phyloP scores from a whole-genome alignment of 2,888 invertebrate species.

The Cheilosia vulpina region DNA sequence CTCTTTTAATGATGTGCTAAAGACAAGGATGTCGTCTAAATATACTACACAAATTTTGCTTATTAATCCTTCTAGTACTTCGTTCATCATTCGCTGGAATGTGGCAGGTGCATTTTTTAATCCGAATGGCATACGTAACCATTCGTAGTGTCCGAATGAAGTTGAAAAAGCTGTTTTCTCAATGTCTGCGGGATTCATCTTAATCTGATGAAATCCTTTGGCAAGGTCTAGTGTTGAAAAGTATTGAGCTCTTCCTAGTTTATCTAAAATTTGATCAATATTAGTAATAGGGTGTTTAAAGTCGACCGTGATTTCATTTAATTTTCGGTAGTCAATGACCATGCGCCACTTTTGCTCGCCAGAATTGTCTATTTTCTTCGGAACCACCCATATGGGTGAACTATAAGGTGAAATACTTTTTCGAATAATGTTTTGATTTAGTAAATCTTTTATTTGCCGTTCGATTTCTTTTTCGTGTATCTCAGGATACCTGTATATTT shows the following conservation, averaged over 20 bases:
- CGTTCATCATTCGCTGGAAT: constrained; percentile 55
- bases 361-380: not conserved
- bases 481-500: not conserved
- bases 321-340: not conserved
- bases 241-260: constrained; percentile 39
- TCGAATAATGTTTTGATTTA: too few relatives aligned
- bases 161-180: constrained; percentile 52
- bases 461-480: constrained; percentile 7
- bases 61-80: constrained; percentile 35
- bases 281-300: constrained; percentile 47
- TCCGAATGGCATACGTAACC: constrained; percentile 26
- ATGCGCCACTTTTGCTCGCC: not conserved
- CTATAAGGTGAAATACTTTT: constrained; percentile 5
- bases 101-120: constrained; percentile 46
- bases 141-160: constrained; percentile 28
- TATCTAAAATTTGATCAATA: constrained; percentile 45
- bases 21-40: constrained; percentile 46
- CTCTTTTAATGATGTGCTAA: constrained; percentile 34
- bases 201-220: constrained; percentile 49
- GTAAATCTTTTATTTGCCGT: not conserved
- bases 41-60: constrained; percentile 64
- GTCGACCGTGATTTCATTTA: not conserved
- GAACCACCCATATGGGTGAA: not conserved
- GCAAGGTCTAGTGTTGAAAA: constrained; percentile 45
- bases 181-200: constrained; percentile 33